Percentiles rank a stretch among this genome's conserved stretches.
Conservation (phyloP, 2,888 invertebrate species). For the Thyatira batis region DNA sequence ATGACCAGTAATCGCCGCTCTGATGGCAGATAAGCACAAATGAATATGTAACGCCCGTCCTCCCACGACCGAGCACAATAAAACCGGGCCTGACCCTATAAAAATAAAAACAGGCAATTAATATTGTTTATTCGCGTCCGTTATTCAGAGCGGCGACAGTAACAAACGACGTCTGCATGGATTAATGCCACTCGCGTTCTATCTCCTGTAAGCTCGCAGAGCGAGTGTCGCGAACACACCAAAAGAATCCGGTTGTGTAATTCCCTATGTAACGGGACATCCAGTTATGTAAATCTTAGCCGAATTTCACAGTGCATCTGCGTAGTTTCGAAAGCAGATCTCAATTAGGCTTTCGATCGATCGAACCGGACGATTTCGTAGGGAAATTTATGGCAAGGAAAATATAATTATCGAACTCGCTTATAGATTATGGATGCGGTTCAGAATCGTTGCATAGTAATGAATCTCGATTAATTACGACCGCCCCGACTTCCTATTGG, state of each 20-base stretch:
- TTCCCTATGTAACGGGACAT: constrained; percentile 78
- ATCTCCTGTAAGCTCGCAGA: constrained; percentile 27
- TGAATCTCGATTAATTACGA: constrained; percentile 50
- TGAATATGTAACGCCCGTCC: constrained; percentile 76
- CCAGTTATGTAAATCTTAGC: constrained; percentile 79
- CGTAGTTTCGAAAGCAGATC: constrained; percentile 72
- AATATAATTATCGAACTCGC: constrained; percentile 34
- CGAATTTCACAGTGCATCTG: constrained; percentile 72
- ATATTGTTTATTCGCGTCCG: constrained; percentile 78
- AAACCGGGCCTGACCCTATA: constrained; percentile 69
- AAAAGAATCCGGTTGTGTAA: constrained; percentile 73
- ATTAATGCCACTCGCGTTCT: constrained; percentile 46
- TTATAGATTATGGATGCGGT: constrained; percentile 47
- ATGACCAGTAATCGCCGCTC: constrained; percentile 66
- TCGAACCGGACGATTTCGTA: constrained; percentile 35
- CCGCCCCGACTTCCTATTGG: constrained; percentile 44
- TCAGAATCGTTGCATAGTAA: constrained; percentile 46
- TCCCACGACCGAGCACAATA: constrained; percentile 70
- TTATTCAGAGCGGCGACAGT: constrained; percentile 70
- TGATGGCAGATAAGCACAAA: constrained; percentile 77
- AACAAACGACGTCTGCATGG: constrained; percentile 66
- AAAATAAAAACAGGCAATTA: constrained; percentile 75
- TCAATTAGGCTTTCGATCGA: constrained; percentile 58
- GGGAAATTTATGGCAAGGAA: constrained; percentile 32
- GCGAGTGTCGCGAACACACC: constrained; percentile 28